Base-by-base conservation (phyloP, 2,113 vertebrate genomes). In the Silurus glanis region DNA sequence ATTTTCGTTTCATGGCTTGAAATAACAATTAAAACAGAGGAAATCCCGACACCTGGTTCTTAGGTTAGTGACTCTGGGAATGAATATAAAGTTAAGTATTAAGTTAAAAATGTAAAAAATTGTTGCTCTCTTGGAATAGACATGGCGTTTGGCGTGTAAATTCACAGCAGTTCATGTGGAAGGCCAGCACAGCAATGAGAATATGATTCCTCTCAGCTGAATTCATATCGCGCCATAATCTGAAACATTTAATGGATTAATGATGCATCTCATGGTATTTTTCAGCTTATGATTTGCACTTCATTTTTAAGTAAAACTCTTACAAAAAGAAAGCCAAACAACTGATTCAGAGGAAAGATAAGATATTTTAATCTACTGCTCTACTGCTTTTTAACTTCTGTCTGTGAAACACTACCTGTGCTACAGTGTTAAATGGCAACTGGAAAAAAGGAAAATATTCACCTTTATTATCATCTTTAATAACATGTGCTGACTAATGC, bases 21-120 rank as follows among this genome's bases (percentile, higher is more conserved):
- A 86, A 90, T 88, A 89, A 92, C 89, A 94, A 92, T 93, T 91
- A 91, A 91, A 91, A 80, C 86, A 85, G 86, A 91, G 88, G 89
- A 93, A 92, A 93, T 37, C 37, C 91, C 90, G 88, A 87, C 90
- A 93, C 91, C 91, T 93, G 92, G 89, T 93, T 84, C 90, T 87
- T 91, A 86, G 85, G 75, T 61, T 80, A 79, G 62, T 83, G 71
- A 86, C 72, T 87, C 23, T 59, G 51, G 37, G 83, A 74, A 67
- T 85, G 58, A 56, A 80, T 83, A 87, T 83, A 86, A 87, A 83
- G 53, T 49, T 80, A 37, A 37, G 58, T 72, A 25, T 53, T 12
- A 83, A 58, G 87, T 89, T 53, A 89, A 64, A 90, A 87, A 83
- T 79, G 58, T 61, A 47, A n/a, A n/a, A n/a, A n/a, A n/a, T n/a